A percentile compares a stretch with the other conserved stretches of the same genome.
Conservation (phyloP, 2,888 invertebrate species). For the Periphyllus acericola region DNA sequence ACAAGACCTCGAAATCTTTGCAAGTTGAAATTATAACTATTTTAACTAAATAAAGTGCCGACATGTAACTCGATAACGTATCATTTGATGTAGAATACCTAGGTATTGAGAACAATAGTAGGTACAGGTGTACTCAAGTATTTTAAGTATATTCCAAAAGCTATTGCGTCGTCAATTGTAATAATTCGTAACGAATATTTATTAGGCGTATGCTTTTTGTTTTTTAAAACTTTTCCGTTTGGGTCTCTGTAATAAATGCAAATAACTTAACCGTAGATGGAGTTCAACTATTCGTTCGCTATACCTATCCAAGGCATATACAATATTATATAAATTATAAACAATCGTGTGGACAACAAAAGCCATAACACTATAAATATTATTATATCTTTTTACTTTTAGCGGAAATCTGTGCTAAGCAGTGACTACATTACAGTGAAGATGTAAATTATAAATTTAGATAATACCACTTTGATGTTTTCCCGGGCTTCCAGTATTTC, state of each 20-base stretch:
- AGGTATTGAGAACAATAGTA: neutral
- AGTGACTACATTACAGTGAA: neutral
- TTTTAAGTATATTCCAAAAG: neutral
- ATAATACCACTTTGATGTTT: neutral
- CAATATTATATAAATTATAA: neutral
- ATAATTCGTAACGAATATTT: neutral
- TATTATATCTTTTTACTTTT: no score
- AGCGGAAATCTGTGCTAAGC: neutral
- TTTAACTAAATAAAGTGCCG: neutral
- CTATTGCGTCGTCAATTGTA: neutral
- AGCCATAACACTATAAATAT: neutral
- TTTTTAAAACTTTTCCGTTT: neutral
- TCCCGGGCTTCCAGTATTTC: neutral
- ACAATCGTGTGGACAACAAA: neutral
- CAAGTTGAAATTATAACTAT: neutral
- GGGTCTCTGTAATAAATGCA: neutral
- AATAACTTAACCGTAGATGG: neutral
- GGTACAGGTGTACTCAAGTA: neutral
- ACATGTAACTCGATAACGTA: neutral
- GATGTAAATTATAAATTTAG: neutral
- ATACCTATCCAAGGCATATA: neutral
- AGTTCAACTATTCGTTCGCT: neutral
- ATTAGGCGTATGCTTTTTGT: neutral
- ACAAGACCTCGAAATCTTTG: neutral
- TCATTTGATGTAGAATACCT: no score